Percentiles rank a stretch among this genome's conserved stretches.
Evolutionary conservation across 1,140 invertebrate genomes (phyloP).

Genomic region (Drosophila athabasca): DNA sequence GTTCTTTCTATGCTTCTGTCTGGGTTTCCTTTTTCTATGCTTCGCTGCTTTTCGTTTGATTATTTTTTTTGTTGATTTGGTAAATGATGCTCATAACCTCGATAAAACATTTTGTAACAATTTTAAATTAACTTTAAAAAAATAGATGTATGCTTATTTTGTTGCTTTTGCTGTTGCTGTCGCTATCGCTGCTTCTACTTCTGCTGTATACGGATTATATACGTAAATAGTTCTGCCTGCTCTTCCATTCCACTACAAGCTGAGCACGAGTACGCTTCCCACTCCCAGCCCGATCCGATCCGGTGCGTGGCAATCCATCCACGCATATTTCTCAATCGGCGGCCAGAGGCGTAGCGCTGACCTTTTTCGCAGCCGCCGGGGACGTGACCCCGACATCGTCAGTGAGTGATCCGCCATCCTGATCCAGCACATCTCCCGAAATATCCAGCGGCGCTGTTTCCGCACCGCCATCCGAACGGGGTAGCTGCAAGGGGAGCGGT

Average conservation of each 20-base stretch:
- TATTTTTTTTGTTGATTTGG: constrained; percentile 37
- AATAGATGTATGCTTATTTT: constrained; percentile 62
- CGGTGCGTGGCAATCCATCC: constrained; percentile 9
- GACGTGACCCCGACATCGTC: not conserved
- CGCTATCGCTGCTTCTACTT: not conserved
- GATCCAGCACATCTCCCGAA: not conserved
- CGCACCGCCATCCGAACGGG: constrained; percentile 37
- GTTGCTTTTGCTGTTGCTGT: constrained; percentile 8
- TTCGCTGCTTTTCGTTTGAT: constrained; percentile 25
- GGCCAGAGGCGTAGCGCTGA: constrained; percentile 40
- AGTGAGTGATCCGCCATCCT: not conserved
- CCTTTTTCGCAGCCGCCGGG: constrained; percentile 43
- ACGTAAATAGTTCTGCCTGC: constrained; percentile 43
- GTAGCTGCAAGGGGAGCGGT: constrained; percentile 51
- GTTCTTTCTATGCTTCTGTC: constrained; percentile 38
- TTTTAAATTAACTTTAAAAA: constrained; percentile 74
- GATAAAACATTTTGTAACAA: constrained; percentile 74
- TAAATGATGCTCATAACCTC: constrained; percentile 66
- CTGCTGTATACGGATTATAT: constrained; percentile 51
- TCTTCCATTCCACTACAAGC: constrained; percentile 18
- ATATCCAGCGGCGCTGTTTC: constrained; percentile 25
- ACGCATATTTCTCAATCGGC: constrained; percentile 54
- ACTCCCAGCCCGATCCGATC: no score
- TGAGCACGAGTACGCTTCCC: not conserved
- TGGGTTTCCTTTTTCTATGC: constrained; percentile 40